Evolutionary conservation across 1,140 invertebrate species (phyloP).

Genomic region (Oncopodura yosiiana): DNA sequence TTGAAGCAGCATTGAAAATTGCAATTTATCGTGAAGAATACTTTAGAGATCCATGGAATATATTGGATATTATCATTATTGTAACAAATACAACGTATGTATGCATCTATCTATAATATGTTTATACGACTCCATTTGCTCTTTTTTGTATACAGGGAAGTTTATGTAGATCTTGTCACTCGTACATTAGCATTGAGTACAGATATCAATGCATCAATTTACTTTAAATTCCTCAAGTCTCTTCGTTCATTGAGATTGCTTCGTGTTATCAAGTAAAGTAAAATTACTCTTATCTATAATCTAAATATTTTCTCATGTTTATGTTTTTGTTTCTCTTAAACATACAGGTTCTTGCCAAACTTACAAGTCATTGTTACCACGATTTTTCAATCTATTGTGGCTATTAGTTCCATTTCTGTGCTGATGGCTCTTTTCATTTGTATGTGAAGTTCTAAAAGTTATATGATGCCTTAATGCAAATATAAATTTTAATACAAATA

Average conservation of each 20-base stretch:
- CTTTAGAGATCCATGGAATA: conserved; percentile 36
- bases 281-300: neutral
- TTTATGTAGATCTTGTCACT: conserved; percentile 27
- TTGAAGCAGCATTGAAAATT: conserved; percentile 36
- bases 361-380: conserved; percentile 38
- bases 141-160: conserved; percentile 14
- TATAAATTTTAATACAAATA: no score
- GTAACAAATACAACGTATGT: conserved; percentile 32
- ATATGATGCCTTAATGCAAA: no score
- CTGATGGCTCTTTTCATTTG: conserved; percentile 38
- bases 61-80: conserved; percentile 37
- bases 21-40: conserved; percentile 34
- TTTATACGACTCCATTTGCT: neutral
- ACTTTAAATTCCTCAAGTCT: conserved; percentile 36
- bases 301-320: neutral
- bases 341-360: conserved; percentile 34
- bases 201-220: conserved; percentile 31
- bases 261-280: conserved; percentile 30
- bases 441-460: conserved; percentile 19
- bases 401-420: conserved; percentile 37
- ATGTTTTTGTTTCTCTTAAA: neutral
- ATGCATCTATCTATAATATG: neutral
- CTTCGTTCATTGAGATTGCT: conserved; percentile 37
- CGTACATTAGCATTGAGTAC: conserved; percentile 18
- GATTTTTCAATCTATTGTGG: conserved; percentile 36